Conservation (phyloP, 2,888 invertebrate species). For the Plebejus melissa region DNA sequence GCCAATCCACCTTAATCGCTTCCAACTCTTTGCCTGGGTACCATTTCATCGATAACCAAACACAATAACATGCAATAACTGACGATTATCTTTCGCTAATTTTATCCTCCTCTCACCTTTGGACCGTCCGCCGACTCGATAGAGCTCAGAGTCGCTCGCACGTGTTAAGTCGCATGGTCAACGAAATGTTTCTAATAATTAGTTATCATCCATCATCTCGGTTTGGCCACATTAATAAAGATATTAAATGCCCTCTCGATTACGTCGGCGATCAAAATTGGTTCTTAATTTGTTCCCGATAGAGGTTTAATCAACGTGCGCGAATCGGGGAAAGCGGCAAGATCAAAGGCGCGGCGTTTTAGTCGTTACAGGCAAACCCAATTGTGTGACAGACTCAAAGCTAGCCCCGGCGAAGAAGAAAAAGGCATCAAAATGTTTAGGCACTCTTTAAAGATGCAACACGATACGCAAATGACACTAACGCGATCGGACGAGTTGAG, state of each 20-base stretch:
- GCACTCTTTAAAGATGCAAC: slow-evolving; percentile 45
- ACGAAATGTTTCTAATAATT: slow-evolving; percentile 74
- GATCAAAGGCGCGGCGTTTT: slow-evolving; percentile 62
- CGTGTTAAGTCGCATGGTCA: slow-evolving; percentile 50
- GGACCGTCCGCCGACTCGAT: slow-evolving; percentile 36
- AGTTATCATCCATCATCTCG: slow-evolving; percentile 74
- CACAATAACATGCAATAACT: slow-evolving; percentile 63
- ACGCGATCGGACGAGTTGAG: slow-evolving; percentile 31
- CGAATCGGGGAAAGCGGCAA: slow-evolving; percentile 49
- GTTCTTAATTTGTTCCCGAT: slow-evolving; percentile 32
- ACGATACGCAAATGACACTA: slow-evolving; percentile 39
- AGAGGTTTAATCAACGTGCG: slow-evolving; percentile 34
- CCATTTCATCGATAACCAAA: slow-evolving; percentile 68
- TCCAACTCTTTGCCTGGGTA: slow-evolving; percentile 44
- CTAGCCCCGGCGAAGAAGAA: slow-evolving; percentile 42
- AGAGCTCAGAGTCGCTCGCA: slow-evolving; percentile 37
- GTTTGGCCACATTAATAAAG: slow-evolving; percentile 71
- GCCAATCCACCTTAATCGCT: slow-evolving; percentile 44
- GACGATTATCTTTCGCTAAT: slow-evolving; percentile 62
- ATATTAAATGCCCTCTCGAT: slow-evolving; percentile 65
- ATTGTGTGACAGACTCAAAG: slow-evolving; percentile 57
- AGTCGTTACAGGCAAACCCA: slow-evolving; percentile 63
- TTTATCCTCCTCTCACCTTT: slow-evolving; percentile 35
- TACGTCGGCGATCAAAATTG: slow-evolving; percentile 33
- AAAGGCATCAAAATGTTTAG: slow-evolving; percentile 53